Conservation (phyloP, 2,797 vertebrate species). For the Pygocentrus nattereri region DNA sequence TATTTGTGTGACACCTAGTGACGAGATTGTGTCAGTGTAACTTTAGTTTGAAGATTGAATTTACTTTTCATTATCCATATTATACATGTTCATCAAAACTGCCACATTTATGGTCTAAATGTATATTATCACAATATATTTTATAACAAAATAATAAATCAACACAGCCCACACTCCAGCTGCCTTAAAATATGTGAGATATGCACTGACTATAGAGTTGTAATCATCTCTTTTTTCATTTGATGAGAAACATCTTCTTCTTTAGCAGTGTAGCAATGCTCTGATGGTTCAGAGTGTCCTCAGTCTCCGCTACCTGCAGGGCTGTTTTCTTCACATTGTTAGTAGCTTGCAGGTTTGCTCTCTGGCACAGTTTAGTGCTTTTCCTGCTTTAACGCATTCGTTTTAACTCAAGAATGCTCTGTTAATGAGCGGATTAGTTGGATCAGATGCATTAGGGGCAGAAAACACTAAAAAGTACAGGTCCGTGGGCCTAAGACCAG, state of each 20-base stretch:
- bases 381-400: no score
- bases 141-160: no score
- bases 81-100: neutral
- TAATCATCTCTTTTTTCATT: conserved; percentile 55
- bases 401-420: no score
- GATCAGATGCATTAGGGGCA: no score
- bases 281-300: conserved; percentile 68
- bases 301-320: conserved; percentile 76
- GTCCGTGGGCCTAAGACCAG: no score
- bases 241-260: conserved; percentile 84
- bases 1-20: conserved; percentile 45
- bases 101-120: neutral
- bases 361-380: no score
- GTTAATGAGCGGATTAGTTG: no score
- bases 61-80: neutral
- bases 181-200: neutral
- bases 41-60: neutral
- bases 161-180: no score
- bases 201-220: neutral
- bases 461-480: no score
- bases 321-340: conserved; percentile 81
- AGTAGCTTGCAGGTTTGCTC: conserved; percentile 72
- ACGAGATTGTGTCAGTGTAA: neutral
- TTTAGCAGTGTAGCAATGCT: conserved; percentile 75
- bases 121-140: no score